Percentiles rank a stretch among this genome's conserved stretches.
Evolutionary conservation across 2,113 vertebrate genomes (phyloP).

Genomic region (Choloepus hoffmanni): DNA sequence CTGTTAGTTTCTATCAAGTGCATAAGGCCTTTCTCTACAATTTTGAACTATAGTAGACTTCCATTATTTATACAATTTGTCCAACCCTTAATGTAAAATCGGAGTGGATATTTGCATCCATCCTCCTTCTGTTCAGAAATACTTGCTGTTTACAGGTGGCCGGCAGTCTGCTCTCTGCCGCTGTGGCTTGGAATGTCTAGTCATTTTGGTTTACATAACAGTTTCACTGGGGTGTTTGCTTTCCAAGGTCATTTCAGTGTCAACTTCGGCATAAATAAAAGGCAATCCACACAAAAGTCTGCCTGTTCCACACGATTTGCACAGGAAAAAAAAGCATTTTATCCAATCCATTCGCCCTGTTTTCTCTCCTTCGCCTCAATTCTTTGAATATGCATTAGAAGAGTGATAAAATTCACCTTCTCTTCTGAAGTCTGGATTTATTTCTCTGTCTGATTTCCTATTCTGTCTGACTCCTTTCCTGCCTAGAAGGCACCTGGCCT

Average conservation of each 20-base stretch:
- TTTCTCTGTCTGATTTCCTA: conserved; percentile 20
- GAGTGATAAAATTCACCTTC: not conserved
- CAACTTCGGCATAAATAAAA: not conserved
- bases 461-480: conserved; percentile 10
- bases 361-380: not conserved
- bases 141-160: not conserved
- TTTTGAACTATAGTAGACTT: conserved; percentile 63
- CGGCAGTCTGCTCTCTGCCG: not conserved
- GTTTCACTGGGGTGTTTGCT: conserved; percentile 54
- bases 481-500: not conserved
- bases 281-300: not conserved
- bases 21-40: conserved; percentile 65
- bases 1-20: conserved; percentile 68
- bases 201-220: conserved; percentile 62
- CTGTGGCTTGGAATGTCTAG: conserved; percentile 39
- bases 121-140: not conserved
- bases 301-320: not conserved
- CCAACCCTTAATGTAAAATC: conserved; percentile 9
- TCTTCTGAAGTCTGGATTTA: conserved; percentile 20
- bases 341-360: not conserved
- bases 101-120: not conserved
- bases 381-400: conserved; percentile 38
- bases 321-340: conserved; percentile 48
- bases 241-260: conserved; percentile 53
- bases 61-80: conserved; percentile 8